phyloP scores from a whole-genome alignment of 2,797 vertebrate species.

The Anableps anableps region DNA sequence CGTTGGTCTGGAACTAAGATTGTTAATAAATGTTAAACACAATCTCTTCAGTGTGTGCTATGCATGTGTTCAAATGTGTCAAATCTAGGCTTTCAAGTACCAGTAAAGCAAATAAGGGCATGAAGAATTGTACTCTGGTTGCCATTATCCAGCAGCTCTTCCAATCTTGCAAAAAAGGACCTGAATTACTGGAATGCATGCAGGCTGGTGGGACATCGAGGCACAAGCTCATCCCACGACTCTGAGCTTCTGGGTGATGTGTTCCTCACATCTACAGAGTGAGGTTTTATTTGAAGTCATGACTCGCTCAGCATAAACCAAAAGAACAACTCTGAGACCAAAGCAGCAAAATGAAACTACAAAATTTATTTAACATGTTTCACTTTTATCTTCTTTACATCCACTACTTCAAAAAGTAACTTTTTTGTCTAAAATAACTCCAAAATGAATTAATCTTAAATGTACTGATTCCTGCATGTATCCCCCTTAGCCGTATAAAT shows the following conservation, averaged over 20 bases:
- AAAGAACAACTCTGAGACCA: not conserved
- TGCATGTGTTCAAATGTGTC: not conserved
- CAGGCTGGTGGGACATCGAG: too few species aligned
- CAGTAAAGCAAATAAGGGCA: too few species aligned
- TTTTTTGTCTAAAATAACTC: not conserved
- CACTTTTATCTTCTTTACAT: not conserved
- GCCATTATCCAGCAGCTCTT: too few species aligned
- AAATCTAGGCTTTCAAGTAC: not conserved
- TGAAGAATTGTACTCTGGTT: too few species aligned
- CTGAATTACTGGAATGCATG: too few species aligned
- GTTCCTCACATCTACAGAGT: too few species aligned
- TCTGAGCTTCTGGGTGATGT: too few species aligned
- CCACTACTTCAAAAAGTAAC: not conserved
- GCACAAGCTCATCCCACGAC: too few species aligned
- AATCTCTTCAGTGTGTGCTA: constrained; percentile 18
- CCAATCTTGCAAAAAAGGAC: too few species aligned
- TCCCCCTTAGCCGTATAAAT: not conserved
- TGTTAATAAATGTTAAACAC: constrained; percentile 62
- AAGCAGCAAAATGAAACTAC: not conserved
- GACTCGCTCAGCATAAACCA: not conserved
- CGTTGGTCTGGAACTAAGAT: constrained; percentile 56
- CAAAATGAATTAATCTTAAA: not conserved
- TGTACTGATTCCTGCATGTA: not conserved
- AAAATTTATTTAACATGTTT: not conserved
- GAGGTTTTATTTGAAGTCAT: too few species aligned